Evolutionary conservation across 2,888 invertebrate genomes (phyloP).

Genomic region (Himalopsyche kuldschensis): DNA sequence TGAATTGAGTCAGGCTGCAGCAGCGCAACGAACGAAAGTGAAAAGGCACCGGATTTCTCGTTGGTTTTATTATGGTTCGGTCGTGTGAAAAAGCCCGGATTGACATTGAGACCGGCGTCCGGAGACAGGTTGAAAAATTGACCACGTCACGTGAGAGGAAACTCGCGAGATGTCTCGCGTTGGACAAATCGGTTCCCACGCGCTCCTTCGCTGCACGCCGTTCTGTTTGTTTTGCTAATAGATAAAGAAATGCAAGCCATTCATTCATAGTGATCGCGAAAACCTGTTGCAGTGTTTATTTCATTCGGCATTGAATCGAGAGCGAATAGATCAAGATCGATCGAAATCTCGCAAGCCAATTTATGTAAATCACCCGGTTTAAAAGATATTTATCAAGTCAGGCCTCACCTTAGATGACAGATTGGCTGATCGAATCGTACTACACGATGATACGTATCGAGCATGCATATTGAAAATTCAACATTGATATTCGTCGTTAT

Average conservation of each 20-base stretch:
- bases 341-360: background rate
- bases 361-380: background rate
- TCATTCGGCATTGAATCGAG: background rate
- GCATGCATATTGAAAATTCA: no score
- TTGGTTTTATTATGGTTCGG: background rate
- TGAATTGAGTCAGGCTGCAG: background rate
- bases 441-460: no score
- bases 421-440: no score
- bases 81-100: background rate
- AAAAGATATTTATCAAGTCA: no score
- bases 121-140: background rate
- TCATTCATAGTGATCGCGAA: background rate
- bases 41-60: background rate
- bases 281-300: background rate
- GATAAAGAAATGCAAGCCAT: background rate
- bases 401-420: no score
- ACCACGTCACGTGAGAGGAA: background rate
- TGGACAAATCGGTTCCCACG: background rate
- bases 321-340: background rate
- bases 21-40: background rate
- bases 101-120: background rate
- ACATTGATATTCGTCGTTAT: no score
- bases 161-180: background rate
- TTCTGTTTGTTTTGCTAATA: background rate
- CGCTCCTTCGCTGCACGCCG: background rate